Evolutionary conservation across 2,888 invertebrate species (phyloP), one percentile per base, ranked within the genome.

Genomic region (Hemithea aestivaria): DNA sequence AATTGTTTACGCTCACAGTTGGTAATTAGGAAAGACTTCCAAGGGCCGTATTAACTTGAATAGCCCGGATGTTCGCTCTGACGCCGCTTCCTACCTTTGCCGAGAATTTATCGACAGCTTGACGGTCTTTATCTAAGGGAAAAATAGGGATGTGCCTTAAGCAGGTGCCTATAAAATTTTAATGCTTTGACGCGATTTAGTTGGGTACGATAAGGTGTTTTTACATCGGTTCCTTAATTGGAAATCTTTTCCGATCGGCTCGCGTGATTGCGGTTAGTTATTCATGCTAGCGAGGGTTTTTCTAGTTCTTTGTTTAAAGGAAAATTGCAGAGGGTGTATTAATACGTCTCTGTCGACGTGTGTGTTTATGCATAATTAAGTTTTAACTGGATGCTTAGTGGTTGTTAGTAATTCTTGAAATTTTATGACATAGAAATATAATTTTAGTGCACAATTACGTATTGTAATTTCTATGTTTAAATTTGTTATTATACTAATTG

Each of bases 131-230:
- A 39, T 58, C 53, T 53, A 48, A 53, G 38, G 53, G 53, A 58
- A 45, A 52, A 53, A 52, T 53, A 52, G 16, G 34, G 49, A 39
- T 32, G 20, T 21, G 20, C 36, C 36, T 51, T 51, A 62, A 62
- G 62, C 77, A 76, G 74, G 75, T 77, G 73, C 68, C 59, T 80
- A 78, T 82, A 76, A 68, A 76, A 75, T 78, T 75, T 72, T 65
- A 66, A 74, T 68, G 69, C 62, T 58, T 67, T 68, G 62, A 71
- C 73, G 64, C 62, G 62, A 62, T 39, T 27, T 26, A 36, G 35
- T 29, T 30, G 24, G 40, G 45, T 48, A 56, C 63, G 59, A 56
- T 66, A 43, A 62, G 33, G 45, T 45, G 12, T 9, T 22, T 40
- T 32, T 29, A 7, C 51, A 48, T 54, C 49, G 38, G 28, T 23